Evolutionary conservation across 2,797 vertebrate species (phyloP).

Genomic region (Chromobotia macracanthus): DNA sequence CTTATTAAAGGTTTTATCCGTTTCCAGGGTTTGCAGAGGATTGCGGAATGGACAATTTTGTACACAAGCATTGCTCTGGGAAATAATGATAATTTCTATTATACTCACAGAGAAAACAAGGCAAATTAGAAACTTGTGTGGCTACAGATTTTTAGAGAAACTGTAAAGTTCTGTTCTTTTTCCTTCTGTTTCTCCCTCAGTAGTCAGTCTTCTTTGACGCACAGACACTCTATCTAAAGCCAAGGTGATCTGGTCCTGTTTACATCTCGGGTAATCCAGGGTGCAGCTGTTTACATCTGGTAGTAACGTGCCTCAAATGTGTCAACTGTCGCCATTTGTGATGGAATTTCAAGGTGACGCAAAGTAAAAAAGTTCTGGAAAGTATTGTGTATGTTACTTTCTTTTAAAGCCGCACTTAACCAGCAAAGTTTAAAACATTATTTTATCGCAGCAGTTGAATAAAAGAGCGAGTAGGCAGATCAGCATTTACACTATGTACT

Average conservation of each 20-base stretch:
- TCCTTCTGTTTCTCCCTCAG: conserved; percentile 64
- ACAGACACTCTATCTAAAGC: conserved; percentile 54
- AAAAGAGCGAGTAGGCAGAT: too few species aligned
- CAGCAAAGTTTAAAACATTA: too few species aligned
- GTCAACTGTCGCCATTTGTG: too few species aligned
- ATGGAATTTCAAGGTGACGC: too few species aligned
- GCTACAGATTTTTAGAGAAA: conserved; percentile 72
- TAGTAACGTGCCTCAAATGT: too few species aligned
- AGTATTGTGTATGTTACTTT: too few species aligned
- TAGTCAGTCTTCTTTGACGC: conserved; percentile 67
- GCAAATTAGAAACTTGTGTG: conserved; percentile 59
- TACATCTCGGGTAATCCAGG: too few species aligned
- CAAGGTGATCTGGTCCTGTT: neutral
- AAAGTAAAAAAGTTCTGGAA: too few species aligned
- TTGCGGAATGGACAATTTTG: conserved; percentile 78
- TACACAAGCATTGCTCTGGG: conserved; percentile 76
- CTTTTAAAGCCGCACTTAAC: too few species aligned
- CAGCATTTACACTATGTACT: too few species aligned
- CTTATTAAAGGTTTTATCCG: conserved; percentile 80
- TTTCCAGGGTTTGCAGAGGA: conserved; percentile 73
- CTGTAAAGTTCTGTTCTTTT: conserved; percentile 46
- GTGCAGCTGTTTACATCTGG: too few species aligned
- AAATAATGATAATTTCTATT: conserved; percentile 78
- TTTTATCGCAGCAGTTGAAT: too few species aligned
- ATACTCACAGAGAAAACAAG: conserved; percentile 61